Evolutionary conservation across 1,140 invertebrate genomes (phyloP).

Genomic region (Drosophila setifemur): DNA sequence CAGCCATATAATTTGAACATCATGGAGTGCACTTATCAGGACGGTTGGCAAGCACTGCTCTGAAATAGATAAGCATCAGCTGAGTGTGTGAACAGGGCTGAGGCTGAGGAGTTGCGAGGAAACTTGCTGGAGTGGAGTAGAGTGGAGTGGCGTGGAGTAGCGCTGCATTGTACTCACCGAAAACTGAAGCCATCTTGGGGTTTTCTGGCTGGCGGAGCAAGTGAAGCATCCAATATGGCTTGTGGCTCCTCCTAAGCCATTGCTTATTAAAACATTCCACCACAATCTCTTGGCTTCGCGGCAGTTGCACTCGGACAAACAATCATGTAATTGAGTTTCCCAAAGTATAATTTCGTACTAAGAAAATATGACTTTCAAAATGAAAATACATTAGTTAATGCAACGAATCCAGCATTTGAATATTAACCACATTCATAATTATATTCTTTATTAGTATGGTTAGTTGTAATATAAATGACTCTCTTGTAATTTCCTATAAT

Average conservation of each 20-base stretch:
- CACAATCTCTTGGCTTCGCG: slow-evolving; percentile 12
- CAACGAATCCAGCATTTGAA: no score
- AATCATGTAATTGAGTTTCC: no score
- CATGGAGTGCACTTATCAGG: slow-evolving; percentile 76
- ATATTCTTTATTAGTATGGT: no score
- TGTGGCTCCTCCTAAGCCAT: slow-evolving; percentile 23
- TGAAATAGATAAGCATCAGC: slow-evolving; percentile 74
- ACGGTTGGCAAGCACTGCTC: slow-evolving; percentile 63
- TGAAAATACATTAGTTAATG: background rate
- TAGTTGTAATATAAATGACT: no score
- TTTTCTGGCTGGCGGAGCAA: background rate
- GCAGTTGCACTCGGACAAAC: background rate
- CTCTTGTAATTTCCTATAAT: no score
- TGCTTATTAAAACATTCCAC: slow-evolving; percentile 67
- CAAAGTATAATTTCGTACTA: background rate
- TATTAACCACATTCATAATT: no score
- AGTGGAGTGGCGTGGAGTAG: background rate
- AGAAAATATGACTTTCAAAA: background rate
- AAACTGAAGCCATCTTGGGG: slow-evolving; percentile 23
- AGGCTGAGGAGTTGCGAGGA: background rate
- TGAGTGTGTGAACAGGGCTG: slow-evolving; percentile 36
- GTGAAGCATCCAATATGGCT: slow-evolving; percentile 36
- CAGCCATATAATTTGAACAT: slow-evolving; percentile 77
- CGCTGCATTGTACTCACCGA: slow-evolving; percentile 47
- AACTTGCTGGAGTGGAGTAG: background rate